Percentiles rank a stretch among this genome's conserved stretches.
Evolutionary conservation across 2,113 vertebrate species (phyloP).

Genomic region (Ammodramus savannarum): DNA sequence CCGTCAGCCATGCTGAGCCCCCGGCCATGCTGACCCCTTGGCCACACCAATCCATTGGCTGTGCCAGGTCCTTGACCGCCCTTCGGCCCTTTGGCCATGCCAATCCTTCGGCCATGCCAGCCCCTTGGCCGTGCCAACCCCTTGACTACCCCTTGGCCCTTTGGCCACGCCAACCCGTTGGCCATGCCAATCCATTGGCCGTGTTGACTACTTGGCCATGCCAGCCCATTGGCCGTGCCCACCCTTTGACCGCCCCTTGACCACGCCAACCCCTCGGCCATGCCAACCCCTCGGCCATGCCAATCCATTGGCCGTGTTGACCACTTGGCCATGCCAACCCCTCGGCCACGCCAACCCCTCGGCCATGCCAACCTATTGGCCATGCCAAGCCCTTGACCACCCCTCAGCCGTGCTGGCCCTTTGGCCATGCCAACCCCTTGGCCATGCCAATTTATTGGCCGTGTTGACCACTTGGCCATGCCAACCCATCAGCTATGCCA

Average conservation of each 20-base stretch:
- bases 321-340: too few species aligned
- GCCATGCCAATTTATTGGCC: neutral
- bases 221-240: accelerated
- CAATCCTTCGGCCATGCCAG: neutral
- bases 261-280: accelerated
- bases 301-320: too few species aligned
- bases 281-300: accelerated
- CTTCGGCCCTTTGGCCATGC: too few species aligned
- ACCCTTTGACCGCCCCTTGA: accelerated
- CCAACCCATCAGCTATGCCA: neutral
- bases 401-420: accelerated
- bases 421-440: accelerated
- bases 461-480: accelerated
- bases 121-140: neutral
- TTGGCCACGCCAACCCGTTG: accelerated
- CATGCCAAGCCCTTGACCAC: accelerated
- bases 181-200: neutral
- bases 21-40: accelerated
- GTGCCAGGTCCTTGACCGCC: too few species aligned
- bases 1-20: neutral
- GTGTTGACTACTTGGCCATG: neutral
- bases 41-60: neutral
- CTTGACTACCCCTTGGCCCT: too few species aligned
- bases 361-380: accelerated
- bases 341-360: neutral